Base-by-base conservation (phyloP, 2,113 vertebrate genomes). In the Dipodomys ordii region DNA sequence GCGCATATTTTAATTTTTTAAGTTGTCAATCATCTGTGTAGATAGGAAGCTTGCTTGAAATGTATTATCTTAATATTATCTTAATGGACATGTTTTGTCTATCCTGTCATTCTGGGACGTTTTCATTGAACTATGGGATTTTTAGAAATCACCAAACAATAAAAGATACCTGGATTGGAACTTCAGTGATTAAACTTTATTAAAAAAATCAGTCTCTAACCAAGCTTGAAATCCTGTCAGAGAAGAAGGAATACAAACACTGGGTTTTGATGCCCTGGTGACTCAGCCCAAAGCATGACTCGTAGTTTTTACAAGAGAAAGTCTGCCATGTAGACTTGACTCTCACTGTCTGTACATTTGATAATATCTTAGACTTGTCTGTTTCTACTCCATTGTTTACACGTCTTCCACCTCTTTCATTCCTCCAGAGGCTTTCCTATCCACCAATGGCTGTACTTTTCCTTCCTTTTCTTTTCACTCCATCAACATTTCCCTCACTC, bases 11-110 rank as follows among this genome's bases (percentile, higher is more conserved):
- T 88, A 86, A 89, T 83, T 53, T 88, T 88, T 82, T 92, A 83
- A 74, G 22, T 88, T 87, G 27, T 88, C 94, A 80, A 86, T 96
- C 86, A 93, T 84, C 62, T 90, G 65, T 72, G 60, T 64, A 87
- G 81, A 85, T 46, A 1, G 44, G 22, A 88, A 78, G 15, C 25
- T 83, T 87, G 5, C 60, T 82, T 60, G 28, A 60, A 60, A 94
- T 93, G 57, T 82, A 88, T 94, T 92, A 71, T 91, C 18, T 71
- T 93, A 94, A 88, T 72, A 88, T 94, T 92, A 71, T 91, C 18
- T 72, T 93, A 94, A 92, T 72, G 88, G 72, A 23, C 19, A 46
- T 64, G 20, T 80, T 94, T 95, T 82, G 39, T 67, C 94, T 88
- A 83, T 92, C 68, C 76, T 73, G 80, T 44, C 49, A 91, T 72